Evolutionary conservation across 2,888 invertebrate genomes (phyloP).

Genomic region (Brenthis hecate): DNA sequence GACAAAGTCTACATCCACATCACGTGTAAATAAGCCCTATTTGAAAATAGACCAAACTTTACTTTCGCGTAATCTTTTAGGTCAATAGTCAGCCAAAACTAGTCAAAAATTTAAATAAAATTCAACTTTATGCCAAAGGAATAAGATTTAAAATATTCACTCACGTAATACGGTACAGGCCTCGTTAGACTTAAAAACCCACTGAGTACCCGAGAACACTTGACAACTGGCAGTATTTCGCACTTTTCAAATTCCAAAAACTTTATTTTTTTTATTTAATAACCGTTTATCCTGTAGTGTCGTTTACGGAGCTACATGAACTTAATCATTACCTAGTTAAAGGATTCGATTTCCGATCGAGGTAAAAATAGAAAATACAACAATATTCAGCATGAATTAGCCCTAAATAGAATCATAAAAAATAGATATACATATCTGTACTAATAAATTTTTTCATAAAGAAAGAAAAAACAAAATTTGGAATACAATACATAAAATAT

Average conservation of each 20-base stretch:
- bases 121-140: constrained; percentile 2
- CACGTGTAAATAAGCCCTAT: constrained; percentile 28
- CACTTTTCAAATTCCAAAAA: constrained; percentile 33
- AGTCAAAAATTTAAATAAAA: constrained; percentile 10
- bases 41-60: constrained; percentile 37
- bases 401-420: too few relatives aligned
- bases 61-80: constrained; percentile 39
- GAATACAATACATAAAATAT: too few relatives aligned
- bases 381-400: too few relatives aligned
- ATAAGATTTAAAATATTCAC: constrained; percentile 26
- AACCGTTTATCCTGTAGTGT: constrained; percentile 11
- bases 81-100: constrained; percentile 39
- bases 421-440: too few relatives aligned
- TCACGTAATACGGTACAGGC: constrained; percentile 26
- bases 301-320: not conserved
- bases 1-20: constrained; percentile 12
- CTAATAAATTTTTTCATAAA: too few relatives aligned
- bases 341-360: too few relatives aligned
- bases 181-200: constrained; percentile 42
- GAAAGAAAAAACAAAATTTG: too few relatives aligned
- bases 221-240: constrained; percentile 39
- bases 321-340: too few relatives aligned
- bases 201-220: constrained; percentile 38
- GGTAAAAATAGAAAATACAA: too few relatives aligned
- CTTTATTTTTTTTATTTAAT: constrained; percentile 29